These are phyloP conservation scores for Pithecia hirsuta DNA, from an alignment of 2,797 vertebrate species.

Conservation along the genomic window DNA sequence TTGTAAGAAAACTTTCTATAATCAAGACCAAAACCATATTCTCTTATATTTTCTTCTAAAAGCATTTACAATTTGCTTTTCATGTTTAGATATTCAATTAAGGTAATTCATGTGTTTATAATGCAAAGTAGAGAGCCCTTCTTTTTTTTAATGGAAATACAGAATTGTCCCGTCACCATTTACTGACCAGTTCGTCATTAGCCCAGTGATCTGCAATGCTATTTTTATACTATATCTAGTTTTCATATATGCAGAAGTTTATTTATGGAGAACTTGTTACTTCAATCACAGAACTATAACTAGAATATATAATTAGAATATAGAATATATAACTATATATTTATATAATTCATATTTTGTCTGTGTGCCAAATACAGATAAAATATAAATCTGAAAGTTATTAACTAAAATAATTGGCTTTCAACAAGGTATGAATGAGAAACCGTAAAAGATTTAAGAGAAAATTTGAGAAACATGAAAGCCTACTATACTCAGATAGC, in stretches of 20 bases:
- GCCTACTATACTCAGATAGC: neutral
- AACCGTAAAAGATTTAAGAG: neutral
- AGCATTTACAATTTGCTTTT: neutral
- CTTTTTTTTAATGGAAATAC: neutral
- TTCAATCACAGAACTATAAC: neutral
- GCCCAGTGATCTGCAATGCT: neutral
- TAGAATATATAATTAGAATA: too few species aligned
- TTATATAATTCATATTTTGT: too few species aligned
- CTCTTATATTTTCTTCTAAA: neutral
- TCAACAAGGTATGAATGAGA: neutral
- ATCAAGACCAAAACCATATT: neutral
- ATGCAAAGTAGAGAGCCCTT: neutral
- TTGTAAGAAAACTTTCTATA: neutral
- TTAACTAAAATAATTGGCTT: neutral
- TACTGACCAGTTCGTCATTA: neutral
- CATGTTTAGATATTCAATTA: neutral
- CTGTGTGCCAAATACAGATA: neutral
- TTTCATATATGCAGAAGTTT: neutral
- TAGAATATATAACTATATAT: too few species aligned
- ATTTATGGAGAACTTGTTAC: neutral
- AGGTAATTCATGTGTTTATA: neutral
- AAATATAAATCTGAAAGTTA: neutral
- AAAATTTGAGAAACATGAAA: neutral
- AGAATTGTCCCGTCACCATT: neutral
- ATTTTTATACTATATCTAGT: neutral